Evolutionary conservation across 1,140 invertebrate genomes (phyloP), one percentile per base, ranked within the genome.

Genomic region (Ips typographus): DNA sequence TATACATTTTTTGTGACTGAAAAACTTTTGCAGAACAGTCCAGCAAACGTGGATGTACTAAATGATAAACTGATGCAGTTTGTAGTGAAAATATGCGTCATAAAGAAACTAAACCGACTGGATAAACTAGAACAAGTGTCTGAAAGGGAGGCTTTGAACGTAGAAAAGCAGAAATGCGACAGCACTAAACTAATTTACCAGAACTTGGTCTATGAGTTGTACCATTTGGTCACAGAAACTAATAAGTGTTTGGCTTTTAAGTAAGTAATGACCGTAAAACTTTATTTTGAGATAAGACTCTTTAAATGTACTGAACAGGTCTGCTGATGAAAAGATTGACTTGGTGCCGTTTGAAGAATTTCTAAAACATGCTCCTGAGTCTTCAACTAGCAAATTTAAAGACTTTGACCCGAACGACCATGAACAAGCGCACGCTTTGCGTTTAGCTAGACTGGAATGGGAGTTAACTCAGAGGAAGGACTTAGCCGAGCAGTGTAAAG

Each of bases 191-290:
- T 98, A 37, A 91, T 94, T 74, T 84, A 96, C 63, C 95, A 98
- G 81, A 98, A 98, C 83, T 83, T 98, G n/a, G 80, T 97, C 1
- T 98, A 98, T 82, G 96, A 98, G 86, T 90, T 93, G 6, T 90
- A 94, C 78, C 94, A 98, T 84, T 83, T 98, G 1, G 90, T 95
- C 71, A 94, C 94, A 75, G 95, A 98, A 86, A 94, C 96, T 7
- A 88, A 91, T 1, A 96, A 96, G 78, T 98, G 96, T 81, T 83
- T 95, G 40, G 92, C 96, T 78, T 98, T 97, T 78, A 93, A 90
- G 90, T 92, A 82, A 82, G 83, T 81, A 40, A 42, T 37, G 8
- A 59, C 40, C 36, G 1, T 55, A 22, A 55, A 36, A 37, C 37
- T 55, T 55, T 55, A 5, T 2, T 55, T 55, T 5, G 36, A 37